Evolutionary conservation across 1,140 invertebrate species (phyloP).

Genomic region (Neoseiulus cucumeris): DNA sequence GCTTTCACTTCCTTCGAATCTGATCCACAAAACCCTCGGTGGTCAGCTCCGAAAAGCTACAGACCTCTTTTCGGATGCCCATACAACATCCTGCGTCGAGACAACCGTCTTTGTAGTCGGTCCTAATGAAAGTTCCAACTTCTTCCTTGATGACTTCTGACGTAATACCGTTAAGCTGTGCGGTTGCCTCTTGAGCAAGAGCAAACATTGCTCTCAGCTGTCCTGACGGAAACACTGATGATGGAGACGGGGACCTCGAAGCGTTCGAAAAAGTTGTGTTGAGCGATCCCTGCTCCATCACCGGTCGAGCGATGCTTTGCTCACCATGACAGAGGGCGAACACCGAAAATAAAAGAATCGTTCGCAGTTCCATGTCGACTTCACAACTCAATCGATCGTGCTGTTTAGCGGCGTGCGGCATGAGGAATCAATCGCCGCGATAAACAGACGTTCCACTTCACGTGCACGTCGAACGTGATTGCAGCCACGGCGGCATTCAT

Average conservation of each 20-base stretch:
- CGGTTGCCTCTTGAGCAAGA: neutral
- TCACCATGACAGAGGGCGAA: too few relatives aligned
- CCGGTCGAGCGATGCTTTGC: too few relatives aligned
- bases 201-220: neutral
- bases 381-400: too few relatives aligned
- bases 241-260: too few relatives aligned
- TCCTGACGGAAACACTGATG: neutral
- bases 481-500: too few relatives aligned
- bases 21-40: neutral
- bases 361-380: too few relatives aligned
- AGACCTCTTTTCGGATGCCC: neutral
- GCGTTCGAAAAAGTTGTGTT: too few relatives aligned
- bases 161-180: neutral
- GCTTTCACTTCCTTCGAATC: neutral
- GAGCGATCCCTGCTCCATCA: too few relatives aligned
- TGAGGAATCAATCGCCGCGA: neutral
- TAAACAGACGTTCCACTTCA: neutral
- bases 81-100: neutral
- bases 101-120: neutral
- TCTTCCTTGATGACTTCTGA: neutral
- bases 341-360: too few relatives aligned
- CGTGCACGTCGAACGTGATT: too few relatives aligned
- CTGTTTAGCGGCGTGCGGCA: too few relatives aligned
- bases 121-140: neutral
- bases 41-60: neutral